A percentile compares a stretch with the other conserved stretches of the same genome.
phyloP scores from a whole-genome alignment of 2,888 invertebrate genomes.

The Callyntrura sp. region DNA sequence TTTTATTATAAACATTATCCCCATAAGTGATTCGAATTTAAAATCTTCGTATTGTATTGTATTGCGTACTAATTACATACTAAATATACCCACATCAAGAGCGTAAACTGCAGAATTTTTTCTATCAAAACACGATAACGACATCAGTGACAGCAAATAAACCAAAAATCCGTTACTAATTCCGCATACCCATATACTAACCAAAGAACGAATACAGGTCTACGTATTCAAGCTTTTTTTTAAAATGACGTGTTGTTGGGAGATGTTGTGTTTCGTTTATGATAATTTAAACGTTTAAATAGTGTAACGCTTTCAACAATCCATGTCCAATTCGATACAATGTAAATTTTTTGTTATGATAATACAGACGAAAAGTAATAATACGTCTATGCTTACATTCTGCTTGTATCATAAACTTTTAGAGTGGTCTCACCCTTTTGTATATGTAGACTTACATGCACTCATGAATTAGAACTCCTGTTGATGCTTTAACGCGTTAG shows the following conservation, averaged over 20 bases:
- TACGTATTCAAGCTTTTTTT: too few relatives aligned
- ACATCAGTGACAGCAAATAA: neutral
- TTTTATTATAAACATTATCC: neutral
- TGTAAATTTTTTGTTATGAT: constrained; percentile 55
- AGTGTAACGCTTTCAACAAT: constrained; percentile 59
- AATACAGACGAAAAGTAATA: neutral
- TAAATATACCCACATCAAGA: neutral
- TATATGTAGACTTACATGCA: constrained; percentile 9
- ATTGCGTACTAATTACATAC: neutral
- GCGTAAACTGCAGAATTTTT: constrained; percentile 15
- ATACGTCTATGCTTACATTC: neutral
- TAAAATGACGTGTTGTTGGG: neutral
- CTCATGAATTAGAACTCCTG: constrained; percentile 71
- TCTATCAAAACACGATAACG: constrained; percentile 54
- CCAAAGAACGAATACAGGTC: neutral
- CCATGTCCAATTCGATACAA: constrained; percentile 45
- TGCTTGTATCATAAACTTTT: constrained; percentile 19
- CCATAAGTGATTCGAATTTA: neutral
- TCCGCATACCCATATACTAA: neutral
- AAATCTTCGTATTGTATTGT: too few relatives aligned
- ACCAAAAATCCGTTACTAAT: constrained; percentile 43
- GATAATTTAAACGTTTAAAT: too few relatives aligned
- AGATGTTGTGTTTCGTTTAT: neutral
- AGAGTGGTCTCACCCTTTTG: constrained; percentile 66
- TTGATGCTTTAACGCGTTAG: constrained; percentile 69